Evolutionary conservation across 1,140 invertebrate species (phyloP), one percentile per base, ranked within the genome.

Genomic region (Sitophilus oryzae): DNA sequence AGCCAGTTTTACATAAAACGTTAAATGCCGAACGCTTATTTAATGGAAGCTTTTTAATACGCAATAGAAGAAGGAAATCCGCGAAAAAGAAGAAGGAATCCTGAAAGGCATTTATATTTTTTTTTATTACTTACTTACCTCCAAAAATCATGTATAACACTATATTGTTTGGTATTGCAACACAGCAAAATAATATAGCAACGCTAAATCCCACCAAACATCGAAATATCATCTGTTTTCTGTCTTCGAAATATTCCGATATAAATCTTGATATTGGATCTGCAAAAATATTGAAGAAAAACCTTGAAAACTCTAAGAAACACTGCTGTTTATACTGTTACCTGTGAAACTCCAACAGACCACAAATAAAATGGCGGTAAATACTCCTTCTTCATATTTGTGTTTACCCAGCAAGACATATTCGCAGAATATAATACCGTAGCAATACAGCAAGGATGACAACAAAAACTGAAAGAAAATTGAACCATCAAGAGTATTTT

Each of bases 391-490:
- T 40, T 42, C 44, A 47, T 54, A 50, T 10, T 51, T 49, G 35
- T 57, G 55, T 16, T 23, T 19, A 11, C 47, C 54, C 8, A 18
- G 10, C 9, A 41, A 22, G 23, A 62, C 37, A 30, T 56, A 59
- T 47, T 64, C 53, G 3, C 52, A 55, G 18, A 64, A 52, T 16
- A 62, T 44, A 11, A 61, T 58, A 11, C 59, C 62, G 52, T 64
- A 64, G 48, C 62, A 64, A 19, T 58, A 44, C 5, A 59, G 38
- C 23, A 58, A 8, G 6, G 60, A 59, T 3, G 62, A 56, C 3
- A 62, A n/a, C 11, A 64, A 52, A 53, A 64, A 62, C 62, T 64
- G 38, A 42, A 58, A 59, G 53, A 25, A 37, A 1, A 54, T 15
- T 18, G 19, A 35, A 41, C 15, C 6, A 14, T 11, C 11, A 18